Evolutionary conservation across 2,797 vertebrate genomes (phyloP).

Genomic region (Rhabdophis nuchalis): DNA sequence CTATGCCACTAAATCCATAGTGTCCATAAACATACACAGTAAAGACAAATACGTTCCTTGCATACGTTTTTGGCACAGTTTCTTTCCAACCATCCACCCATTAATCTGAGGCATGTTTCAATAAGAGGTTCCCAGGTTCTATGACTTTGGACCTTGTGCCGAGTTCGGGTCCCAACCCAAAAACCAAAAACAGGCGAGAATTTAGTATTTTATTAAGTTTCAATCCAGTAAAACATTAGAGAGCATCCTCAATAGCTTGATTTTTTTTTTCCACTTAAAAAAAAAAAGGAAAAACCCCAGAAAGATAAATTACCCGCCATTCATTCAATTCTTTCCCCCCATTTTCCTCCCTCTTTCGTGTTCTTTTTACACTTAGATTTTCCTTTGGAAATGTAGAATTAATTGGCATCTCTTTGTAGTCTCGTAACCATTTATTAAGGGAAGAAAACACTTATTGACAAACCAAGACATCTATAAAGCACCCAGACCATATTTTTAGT

Average conservation of each 20-base stretch:
- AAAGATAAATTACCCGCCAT: neutral
- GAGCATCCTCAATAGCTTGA: neutral
- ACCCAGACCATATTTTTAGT: neutral
- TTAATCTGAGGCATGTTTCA: neutral
- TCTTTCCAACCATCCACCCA: neutral
- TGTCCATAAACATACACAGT: neutral
- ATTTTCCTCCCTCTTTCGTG: neutral
- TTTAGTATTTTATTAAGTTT: constrained; percentile 12
- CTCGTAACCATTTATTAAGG: neutral
- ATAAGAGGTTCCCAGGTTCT: neutral
- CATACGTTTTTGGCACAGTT: neutral
- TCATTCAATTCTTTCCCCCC: neutral
- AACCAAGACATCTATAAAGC: neutral
- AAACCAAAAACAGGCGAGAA: neutral
- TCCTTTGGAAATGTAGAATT: neutral
- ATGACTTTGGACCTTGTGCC: neutral
- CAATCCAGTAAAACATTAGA: neutral
- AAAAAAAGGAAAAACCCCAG: neutral
- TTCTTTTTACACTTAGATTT: too few species aligned
- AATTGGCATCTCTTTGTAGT: neutral
- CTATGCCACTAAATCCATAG: neutral
- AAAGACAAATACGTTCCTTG: neutral
- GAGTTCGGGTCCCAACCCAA: neutral
- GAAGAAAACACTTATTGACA: neutral
- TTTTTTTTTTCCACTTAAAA: neutral